Evolutionary conservation across 2,113 vertebrate genomes (phyloP), one percentile per base, ranked within the genome.

Genomic region (Scalopus aquaticus): DNA sequence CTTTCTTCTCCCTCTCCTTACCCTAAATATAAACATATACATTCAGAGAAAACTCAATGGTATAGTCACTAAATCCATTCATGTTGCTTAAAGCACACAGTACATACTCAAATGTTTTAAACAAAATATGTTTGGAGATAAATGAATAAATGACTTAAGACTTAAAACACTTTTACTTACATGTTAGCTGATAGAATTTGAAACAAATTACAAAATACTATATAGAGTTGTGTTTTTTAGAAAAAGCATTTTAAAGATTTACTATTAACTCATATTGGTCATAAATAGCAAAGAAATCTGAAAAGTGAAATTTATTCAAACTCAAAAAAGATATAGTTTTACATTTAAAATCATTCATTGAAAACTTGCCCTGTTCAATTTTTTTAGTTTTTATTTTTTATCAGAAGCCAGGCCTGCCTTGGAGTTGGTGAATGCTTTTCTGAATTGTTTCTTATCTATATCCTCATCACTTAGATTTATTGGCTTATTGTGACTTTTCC

Each of bases 191-290:
- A 80, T 92, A 81, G 39, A 82, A 6, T 82, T 85, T 70, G 44
- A 35, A 80, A 26, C 20, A 95, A 93, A 85, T 69, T 58, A 69
- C 0, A 46, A 54, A 88, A 69, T 84, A 89, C 65, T 69, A 91
- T 95, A 93, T 94, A 93, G 77, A 97, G 72, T 95, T 96, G 35
- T 92, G 70, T 96, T 97, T 96, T 97, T 96, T 83, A 92, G 96
- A 91, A 97, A 97, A 91, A 89, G 15, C 77, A 96, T 97, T n/a
- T 97, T 92, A 46, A 79, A 85, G 20, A 42, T 65, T 87, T 72
- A 28, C 11, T 56, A 37, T 76, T 9, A 82, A 37, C 4, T 90
- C 16, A n/a, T 42, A 51, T 19, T 88, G 49, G 77, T 65, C 22
- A 44, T 58, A 42, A 35, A n/a, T 76, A 95, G 11, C 16, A 91